These are phyloP conservation scores for Vespertilio murinus DNA, from an alignment of 2,797 vertebrate genomes.

Conservation along the genomic window DNA sequence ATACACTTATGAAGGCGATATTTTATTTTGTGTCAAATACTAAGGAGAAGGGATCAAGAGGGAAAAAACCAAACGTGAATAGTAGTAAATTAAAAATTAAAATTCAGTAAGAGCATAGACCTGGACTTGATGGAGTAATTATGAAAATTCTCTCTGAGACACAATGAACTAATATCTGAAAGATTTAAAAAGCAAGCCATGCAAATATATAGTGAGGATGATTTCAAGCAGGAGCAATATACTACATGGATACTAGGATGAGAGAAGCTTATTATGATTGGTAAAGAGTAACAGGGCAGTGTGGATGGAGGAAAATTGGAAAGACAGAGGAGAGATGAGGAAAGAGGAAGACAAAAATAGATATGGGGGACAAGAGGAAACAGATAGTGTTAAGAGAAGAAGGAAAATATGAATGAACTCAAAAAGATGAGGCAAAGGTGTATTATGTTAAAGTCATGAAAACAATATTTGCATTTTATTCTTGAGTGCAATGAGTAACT, in stretches of 20 bases:
- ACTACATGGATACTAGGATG: background rate
- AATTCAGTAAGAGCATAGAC: background rate
- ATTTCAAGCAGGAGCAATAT: background rate
- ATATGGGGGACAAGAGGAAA: background rate
- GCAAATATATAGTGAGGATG: background rate
- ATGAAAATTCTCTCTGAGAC: background rate
- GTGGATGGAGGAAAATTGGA: background rate
- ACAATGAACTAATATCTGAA: background rate
- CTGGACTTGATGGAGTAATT: background rate
- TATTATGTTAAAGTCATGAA: background rate
- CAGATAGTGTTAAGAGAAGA: background rate
- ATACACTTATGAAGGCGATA: background rate
- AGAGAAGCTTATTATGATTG: background rate
- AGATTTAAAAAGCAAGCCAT: background rate
- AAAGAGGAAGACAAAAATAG: fast-evolving
- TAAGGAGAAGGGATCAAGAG: background rate
- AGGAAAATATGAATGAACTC: background rate
- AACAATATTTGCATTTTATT: background rate
- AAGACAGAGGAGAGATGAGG: background rate
- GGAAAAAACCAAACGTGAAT: background rate
- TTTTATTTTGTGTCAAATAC: background rate
- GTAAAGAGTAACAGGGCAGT: background rate
- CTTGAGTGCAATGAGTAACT: background rate
- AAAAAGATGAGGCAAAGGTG: background rate
- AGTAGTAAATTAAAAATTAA: background rate